Percentiles rank a stretch among this genome's conserved stretches.
Conservation (phyloP, 2,888 invertebrate species). For the Myopa tessellatipennis region DNA sequence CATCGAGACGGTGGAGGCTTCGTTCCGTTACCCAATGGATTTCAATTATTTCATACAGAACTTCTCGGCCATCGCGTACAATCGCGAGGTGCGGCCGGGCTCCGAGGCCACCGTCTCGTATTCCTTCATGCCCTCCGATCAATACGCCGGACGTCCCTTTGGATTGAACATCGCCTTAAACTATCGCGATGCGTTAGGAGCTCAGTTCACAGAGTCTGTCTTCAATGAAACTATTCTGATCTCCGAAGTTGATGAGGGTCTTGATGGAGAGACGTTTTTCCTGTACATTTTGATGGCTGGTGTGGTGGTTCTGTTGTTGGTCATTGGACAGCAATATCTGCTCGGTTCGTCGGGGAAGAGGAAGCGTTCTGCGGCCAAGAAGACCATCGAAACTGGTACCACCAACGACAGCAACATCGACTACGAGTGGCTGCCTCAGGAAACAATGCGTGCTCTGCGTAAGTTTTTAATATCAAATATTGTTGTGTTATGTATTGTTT, state of each 20-base stretch:
- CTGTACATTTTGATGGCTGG: slow-evolving; percentile 95
- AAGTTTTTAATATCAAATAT: slow-evolving; percentile 66
- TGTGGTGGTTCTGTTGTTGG: slow-evolving; percentile 85
- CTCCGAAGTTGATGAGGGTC: slow-evolving; percentile 94
- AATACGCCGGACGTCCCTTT: slow-evolving; percentile 96
- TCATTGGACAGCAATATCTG: slow-evolving; percentile 89
- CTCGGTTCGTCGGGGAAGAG: slow-evolving; percentile 85
- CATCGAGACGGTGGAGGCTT: slow-evolving; percentile 94
- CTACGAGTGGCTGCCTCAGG: slow-evolving; percentile 97
- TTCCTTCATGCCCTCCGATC: slow-evolving; percentile 93
- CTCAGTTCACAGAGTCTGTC: slow-evolving; percentile 83
- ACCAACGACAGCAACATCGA: slow-evolving; percentile 91
- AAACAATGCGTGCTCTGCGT: slow-evolving; percentile 87
- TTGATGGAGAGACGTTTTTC: slow-evolving; percentile 99
- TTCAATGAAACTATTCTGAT: slow-evolving; percentile 98
- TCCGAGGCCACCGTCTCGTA: slow-evolving; percentile 96
- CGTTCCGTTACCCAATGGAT: slow-evolving; percentile 99
- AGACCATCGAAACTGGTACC: slow-evolving; percentile 91
- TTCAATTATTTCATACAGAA: slow-evolving; percentile 98
- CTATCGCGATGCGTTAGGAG: slow-evolving; percentile 82
- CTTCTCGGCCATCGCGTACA: slow-evolving; percentile 91
- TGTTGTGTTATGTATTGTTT: no score
- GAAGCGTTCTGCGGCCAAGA: slow-evolving; percentile 70
- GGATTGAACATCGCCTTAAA: slow-evolving; percentile 93
- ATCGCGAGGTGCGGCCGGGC: slow-evolving; percentile 87